Evolutionary conservation across 2,113 vertebrate genomes (phyloP), one percentile per base, ranked within the genome.

Genomic region (Tylochromis polylepis): DNA sequence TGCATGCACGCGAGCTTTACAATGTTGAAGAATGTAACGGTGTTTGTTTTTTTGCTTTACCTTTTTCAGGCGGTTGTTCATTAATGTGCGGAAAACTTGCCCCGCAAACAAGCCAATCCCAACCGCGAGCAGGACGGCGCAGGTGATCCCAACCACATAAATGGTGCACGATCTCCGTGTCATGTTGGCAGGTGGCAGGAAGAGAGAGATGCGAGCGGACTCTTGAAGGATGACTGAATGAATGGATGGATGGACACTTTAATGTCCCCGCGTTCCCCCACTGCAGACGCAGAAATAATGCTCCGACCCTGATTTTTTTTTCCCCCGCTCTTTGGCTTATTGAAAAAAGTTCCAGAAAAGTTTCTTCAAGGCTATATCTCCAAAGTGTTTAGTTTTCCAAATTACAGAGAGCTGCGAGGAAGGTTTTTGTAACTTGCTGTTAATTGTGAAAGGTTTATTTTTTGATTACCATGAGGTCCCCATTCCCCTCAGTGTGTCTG

Each of bases 31-130:
- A 5, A 72, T 20, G 24, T 14, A 38, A 67, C 4, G 20, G 60
- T 67, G 62, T 2, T 20, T 41, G 60, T 5, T 34, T 29, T 8
- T 59, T 60, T 5, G 3, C 5, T 91, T 96, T 95, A 97, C 96
- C 96, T 92, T 92, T 77, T 96, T 97, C 5, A 97, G 91, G 3
- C 95, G 95, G 53, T 96, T 95, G 31, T 93, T 86, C 80, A 97
- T 96, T 0, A 96, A 6, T 1, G 62, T 94, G 46, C 85, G 93
- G 82, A 96, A 96, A 12, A 92, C 83, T 2, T 95, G 95, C 14
- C 55, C 59, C 53, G 90, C 59, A 2, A 95, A 0, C 18, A 97
- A 84, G 3, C 85, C 92, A 49, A 96, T 93, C 24, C 96, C 96
- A 3, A 67, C 22, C 11, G 92, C 34, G n/a, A 97, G 90, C 87